Percentiles rank a stretch among this genome's conserved stretches.
These are phyloP conservation scores for Paguma larvata DNA, from an alignment of 2,797 vertebrate species.

Conservation along the genomic window DNA sequence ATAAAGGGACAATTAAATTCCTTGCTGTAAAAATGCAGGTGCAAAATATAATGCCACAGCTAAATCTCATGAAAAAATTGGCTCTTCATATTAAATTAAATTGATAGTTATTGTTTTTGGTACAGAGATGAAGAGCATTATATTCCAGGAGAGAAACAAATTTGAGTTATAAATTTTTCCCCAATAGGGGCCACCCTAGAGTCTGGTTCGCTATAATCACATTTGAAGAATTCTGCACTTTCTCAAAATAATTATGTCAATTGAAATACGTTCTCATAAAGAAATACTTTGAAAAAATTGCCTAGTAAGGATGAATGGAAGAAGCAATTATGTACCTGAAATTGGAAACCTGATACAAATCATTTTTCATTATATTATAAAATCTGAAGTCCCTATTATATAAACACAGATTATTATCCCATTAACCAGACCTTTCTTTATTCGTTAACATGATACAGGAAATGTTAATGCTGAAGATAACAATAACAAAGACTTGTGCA, in stretches of 20 bases:
- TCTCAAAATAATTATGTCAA: conserved; percentile 54
- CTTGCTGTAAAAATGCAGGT: conserved; percentile 44
- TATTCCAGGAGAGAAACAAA: background rate
- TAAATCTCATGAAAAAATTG: conserved; percentile 42
- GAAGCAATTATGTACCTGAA: conserved; percentile 42
- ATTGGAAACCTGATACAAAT: conserved; percentile 58
- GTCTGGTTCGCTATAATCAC: background rate
- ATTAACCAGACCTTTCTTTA: conserved; percentile 46
- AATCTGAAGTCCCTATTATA: conserved; percentile 41
- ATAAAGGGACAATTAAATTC: conserved; percentile 62
- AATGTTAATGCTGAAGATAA: conserved; percentile 23
- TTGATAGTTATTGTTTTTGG: background rate
- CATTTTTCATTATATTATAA: conserved; percentile 63
- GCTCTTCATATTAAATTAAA: conserved; percentile 57
- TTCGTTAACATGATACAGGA: background rate
- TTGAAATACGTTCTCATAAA: conserved; percentile 51
- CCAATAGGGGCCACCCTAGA: background rate
- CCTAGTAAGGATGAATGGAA: conserved; percentile 22
- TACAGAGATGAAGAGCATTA: background rate
- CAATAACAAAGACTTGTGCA: background rate
- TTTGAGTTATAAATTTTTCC: background rate
- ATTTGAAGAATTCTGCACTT: conserved; percentile 8
- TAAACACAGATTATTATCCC: conserved; percentile 57
- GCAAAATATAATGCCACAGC: conserved; percentile 33
- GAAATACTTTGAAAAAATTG: conserved; percentile 47